These are phyloP conservation scores for Polyergus mexicanus DNA, from an alignment of 1,140 invertebrate genomes.

Conservation along the genomic window DNA sequence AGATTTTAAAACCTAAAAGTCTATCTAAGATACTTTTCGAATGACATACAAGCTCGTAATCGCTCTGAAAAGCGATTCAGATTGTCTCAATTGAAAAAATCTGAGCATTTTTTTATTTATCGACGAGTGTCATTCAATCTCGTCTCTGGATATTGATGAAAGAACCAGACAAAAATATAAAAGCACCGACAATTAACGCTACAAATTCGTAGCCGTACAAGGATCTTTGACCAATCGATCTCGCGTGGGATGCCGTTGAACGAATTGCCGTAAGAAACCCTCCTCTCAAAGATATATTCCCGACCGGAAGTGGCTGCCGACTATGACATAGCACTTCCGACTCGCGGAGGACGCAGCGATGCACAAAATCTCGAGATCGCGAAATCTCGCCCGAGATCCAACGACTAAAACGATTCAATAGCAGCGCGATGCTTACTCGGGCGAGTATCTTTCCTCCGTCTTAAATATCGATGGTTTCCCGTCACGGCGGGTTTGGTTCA, in stretches of 20 bases:
- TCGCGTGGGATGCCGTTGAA: constrained; percentile 13
- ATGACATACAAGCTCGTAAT: constrained; percentile 13
- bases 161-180: constrained; percentile 13
- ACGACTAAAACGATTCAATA: constrained; percentile 8
- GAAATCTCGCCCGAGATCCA: constrained; percentile 43
- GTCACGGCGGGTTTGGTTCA: neutral
- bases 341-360: constrained; percentile 57
- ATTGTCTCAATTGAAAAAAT: constrained; percentile 13
- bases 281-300: constrained; percentile 60
- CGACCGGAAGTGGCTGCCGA: constrained; percentile 75
- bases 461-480: constrained; percentile 50
- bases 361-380: constrained; percentile 57
- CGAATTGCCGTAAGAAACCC: neutral
- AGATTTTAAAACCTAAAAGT: constrained; percentile 5
- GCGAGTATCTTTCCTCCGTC: constrained; percentile 30
- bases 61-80: neutral
- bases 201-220: constrained; percentile 74
- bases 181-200: constrained; percentile 73
- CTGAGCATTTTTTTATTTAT: constrained; percentile 39
- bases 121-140: constrained; percentile 28
- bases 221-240: constrained; percentile 78
- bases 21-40: neutral
- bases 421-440: constrained; percentile 28
- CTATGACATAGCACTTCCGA: constrained; percentile 81
- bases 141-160: constrained; percentile 31